Conservation (phyloP, 2,888 invertebrate genomes). For the Doris montereyensis region DNA sequence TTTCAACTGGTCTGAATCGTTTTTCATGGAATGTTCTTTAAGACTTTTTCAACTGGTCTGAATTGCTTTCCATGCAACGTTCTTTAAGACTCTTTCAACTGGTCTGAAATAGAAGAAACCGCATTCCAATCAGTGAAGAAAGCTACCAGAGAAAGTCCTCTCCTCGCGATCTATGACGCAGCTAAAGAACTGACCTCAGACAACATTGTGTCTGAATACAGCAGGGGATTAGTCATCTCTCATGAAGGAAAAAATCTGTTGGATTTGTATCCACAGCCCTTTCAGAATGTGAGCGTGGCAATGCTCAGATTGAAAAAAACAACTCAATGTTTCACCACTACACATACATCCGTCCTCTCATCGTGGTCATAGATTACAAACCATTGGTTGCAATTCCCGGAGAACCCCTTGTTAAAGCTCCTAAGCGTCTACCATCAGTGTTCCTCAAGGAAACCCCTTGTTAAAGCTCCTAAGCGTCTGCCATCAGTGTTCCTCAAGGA, state of each 20-base stretch:
- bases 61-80: too few species aligned
- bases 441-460: constrained; percentile 46
- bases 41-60: too few species aligned
- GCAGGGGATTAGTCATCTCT: constrained; percentile 47
- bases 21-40: too few species aligned
- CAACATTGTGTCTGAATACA: constrained; percentile 31
- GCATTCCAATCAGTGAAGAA: constrained; percentile 47
- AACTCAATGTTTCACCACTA: constrained; percentile 47
- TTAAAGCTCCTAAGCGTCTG: constrained; percentile 41
- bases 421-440: constrained; percentile 43
- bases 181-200: constrained; percentile 35
- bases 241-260: constrained; percentile 46
- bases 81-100: too few species aligned
- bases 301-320: constrained; percentile 50
- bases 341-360: constrained; percentile 37
- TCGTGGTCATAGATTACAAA: constrained; percentile 43
- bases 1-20: too few species aligned
- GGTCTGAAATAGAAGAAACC: constrained; percentile 45
- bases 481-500: constrained; percentile 45
- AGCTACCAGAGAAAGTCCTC: constrained; percentile 37
- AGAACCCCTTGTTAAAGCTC: constrained; percentile 45
- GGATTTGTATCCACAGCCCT: constrained; percentile 44
- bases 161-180: constrained; percentile 45
- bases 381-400: constrained; percentile 41
- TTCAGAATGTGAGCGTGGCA: constrained; percentile 33